phyloP scores from a whole-genome alignment of 2,888 invertebrate genomes.

The Lamellibrachia columna region DNA sequence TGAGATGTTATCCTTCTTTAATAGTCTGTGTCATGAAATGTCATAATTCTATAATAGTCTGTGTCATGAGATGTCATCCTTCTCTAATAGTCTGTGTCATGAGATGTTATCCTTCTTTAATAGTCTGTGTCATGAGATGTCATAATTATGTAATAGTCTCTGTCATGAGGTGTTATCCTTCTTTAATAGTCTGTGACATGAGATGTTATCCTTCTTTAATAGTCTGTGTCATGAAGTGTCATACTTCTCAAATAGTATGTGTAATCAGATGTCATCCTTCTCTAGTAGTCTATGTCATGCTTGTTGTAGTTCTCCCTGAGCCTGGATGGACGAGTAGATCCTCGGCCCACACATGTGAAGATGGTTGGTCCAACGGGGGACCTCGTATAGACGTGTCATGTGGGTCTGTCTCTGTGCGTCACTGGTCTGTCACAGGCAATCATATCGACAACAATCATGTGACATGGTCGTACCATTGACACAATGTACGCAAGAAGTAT shows the following conservation, averaged over 20 bases:
- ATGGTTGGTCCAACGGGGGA: background rate
- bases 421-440: background rate
- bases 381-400: background rate
- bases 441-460: background rate
- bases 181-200: background rate
- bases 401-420: background rate
- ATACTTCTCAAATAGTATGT: background rate
- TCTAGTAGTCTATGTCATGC: background rate
- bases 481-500: background rate
- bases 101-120: background rate
- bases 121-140: background rate
- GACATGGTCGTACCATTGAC: background rate
- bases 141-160: no score
- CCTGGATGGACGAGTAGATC: background rate
- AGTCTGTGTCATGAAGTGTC: background rate
- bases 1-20: no score
- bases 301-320: constrained; percentile 5
- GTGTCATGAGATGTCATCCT: background rate
- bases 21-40: no score
- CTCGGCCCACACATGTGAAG: background rate
- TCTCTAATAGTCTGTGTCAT: background rate
- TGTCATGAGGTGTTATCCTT: background rate
- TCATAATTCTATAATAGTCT: background rate
- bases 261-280: background rate
- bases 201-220: background rate